Percentiles rank a stretch among this genome's conserved stretches.
These are phyloP conservation scores for Sinocyclocheilus grahami DNA, from an alignment of 2,113 vertebrate species.

Conservation along the genomic window DNA sequence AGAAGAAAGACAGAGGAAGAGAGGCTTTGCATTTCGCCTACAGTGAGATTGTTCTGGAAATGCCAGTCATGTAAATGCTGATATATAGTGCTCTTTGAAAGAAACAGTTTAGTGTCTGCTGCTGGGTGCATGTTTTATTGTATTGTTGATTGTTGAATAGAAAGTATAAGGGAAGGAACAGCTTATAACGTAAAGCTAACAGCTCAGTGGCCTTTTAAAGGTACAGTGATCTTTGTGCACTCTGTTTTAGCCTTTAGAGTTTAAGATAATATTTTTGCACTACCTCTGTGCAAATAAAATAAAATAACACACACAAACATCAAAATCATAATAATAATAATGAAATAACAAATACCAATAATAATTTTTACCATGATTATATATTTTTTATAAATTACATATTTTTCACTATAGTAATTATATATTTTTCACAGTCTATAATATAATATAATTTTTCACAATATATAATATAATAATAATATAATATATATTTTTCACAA, in stretches of 20 bases:
- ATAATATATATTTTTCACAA: no score
- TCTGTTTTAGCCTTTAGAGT: background rate
- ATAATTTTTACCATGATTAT: no score
- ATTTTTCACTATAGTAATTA: no score
- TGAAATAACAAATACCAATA: no score
- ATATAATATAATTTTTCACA: no score
- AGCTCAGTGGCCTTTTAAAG: background rate
- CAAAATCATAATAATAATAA: background rate
- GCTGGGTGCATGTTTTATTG: conserved; percentile 4
- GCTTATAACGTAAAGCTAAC: background rate
- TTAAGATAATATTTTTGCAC: background rate
- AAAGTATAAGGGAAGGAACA: background rate
- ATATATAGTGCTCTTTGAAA: background rate
- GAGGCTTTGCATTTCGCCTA: background rate
- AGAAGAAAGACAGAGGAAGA: background rate
- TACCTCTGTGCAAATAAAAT: background rate
- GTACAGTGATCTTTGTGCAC: background rate
- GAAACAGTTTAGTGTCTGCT: background rate
- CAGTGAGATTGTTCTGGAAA: conserved; percentile 11
- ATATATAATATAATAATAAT: no score
- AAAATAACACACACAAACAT: background rate
- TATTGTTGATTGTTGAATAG: background rate
- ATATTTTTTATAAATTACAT: no score
- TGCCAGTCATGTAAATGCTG: background rate
- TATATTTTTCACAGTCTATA: no score